These are phyloP conservation scores for Apostichopus japonicus DNA, from an alignment of 35 echinoderm and acorn worm species.

Conservation along the genomic window DNA sequence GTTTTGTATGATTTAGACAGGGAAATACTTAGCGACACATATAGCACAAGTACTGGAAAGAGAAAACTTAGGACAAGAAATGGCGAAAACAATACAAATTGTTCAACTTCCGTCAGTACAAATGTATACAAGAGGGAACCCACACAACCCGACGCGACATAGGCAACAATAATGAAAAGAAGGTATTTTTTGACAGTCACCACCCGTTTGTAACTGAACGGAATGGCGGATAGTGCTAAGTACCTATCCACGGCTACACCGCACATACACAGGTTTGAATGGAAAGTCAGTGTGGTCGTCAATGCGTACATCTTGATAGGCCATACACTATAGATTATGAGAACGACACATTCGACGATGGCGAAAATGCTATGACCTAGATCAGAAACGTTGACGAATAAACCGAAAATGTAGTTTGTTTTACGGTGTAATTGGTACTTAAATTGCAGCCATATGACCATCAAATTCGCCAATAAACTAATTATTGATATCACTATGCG, in stretches of 20 bases:
- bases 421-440: background rate
- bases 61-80: background rate
- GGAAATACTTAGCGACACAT: background rate
- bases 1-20: background rate
- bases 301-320: background rate
- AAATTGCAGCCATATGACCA: background rate
- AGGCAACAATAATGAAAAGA: background rate
- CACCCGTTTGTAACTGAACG: slow-evolving; percentile 11
- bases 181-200: background rate
- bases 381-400: background rate
- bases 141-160: background rate
- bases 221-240: slow-evolving; percentile 19
- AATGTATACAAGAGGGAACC: background rate
- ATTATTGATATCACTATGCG: background rate
- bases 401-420: background rate
- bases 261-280: background rate
- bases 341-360: background rate
- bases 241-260: slow-evolving; percentile 24
- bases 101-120: background rate
- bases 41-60: background rate
- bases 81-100: background rate
- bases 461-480: background rate
- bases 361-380: background rate
- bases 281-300: background rate
- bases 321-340: no score